Percentiles rank a stretch among this genome's conserved stretches.
Conservation (phyloP, 2,888 invertebrate genomes). For the Dinocampus coccinellae region DNA sequence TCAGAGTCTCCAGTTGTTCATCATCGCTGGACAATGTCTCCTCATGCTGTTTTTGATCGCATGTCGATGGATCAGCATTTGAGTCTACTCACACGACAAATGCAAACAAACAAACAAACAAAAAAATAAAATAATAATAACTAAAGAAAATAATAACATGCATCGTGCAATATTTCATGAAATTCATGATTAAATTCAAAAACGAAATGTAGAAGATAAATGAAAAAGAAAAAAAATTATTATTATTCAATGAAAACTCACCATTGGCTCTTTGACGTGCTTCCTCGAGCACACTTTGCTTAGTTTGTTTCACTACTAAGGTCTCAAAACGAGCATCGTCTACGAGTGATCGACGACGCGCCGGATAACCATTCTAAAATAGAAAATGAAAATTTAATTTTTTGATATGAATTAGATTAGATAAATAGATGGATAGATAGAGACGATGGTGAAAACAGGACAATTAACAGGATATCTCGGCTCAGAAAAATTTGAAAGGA, state of each 20-base stretch:
- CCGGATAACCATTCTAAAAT: constrained; percentile 95
- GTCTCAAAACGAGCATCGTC: constrained; percentile 98
- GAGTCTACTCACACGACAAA: constrained; percentile 71
- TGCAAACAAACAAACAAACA: neutral
- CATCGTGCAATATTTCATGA: constrained; percentile 51
- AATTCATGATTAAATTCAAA: neutral
- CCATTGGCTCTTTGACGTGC: constrained; percentile 90
- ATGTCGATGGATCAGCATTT: constrained; percentile 76
- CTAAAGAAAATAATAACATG: constrained; percentile 42
- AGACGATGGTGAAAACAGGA: neutral
- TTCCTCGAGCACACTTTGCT: constrained; percentile 92
- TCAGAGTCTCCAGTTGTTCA: constrained; percentile 62
- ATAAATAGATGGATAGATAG: no score
- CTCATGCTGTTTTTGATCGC: constrained; percentile 68
- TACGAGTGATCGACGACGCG: constrained; percentile 94
- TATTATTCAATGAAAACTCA: constrained; percentile 69
- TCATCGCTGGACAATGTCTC: constrained; percentile 67
- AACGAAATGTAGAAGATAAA: neutral
- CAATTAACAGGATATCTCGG: neutral
- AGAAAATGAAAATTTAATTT: neutral
- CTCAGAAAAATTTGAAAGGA: neutral
- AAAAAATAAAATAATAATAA: no score
- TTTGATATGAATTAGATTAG: no score
- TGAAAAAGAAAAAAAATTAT: neutral
- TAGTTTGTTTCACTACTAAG: constrained; percentile 94